Base-by-base conservation (phyloP, 2,888 invertebrate genomes). In the Drosophila stalkeri region DNA sequence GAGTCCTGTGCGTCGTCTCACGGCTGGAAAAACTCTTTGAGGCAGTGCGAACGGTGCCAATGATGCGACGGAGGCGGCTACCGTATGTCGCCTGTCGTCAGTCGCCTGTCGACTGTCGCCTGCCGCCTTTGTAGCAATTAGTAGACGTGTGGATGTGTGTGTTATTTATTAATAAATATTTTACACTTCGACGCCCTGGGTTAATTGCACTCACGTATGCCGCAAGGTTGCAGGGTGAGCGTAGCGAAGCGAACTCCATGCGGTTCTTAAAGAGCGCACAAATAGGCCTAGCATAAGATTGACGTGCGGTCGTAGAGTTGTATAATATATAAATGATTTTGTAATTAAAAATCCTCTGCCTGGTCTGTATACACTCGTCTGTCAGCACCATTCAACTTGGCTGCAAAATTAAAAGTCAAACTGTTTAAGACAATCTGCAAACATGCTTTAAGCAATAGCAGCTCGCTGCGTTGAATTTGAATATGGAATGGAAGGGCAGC, bases 151-250 rank as follows among this genome's bases (percentile, higher is more conserved):
- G 39, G 18, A 20, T 55, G 41, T 55, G 55, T 77, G 81, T 83
- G 86, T 81, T 78, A 82, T 84, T 86, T 91, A 91, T 91, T 91
- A 91, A 91, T 91, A 91, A 66, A 88, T 90, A 83, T 90, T 92
- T 90, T 77, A 91, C 87, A 91, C 86, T 77, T 87, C 81, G 90
- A 90, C 91, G 90, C 92, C 82, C 82, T 33, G 68, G 70, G 77
- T 86, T 87, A 86, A 89, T 82, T 86, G 88, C 86, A 75, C 66
- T 71, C 68, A 57, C 69, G 44, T 59, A 41, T 52, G 56, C 35
- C 14, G n/a, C 18, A 11, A 33, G 59, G 43, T 44, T n/a, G 51
- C 20, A 18, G 56, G 51, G 49, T 16, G 64, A 37, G 59, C 23
- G 43, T 55, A 69, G 39, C 43, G 44, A 63, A 67, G 77, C 46